Base-by-base conservation (phyloP, 2,113 vertebrate genomes). In the Leptosomus discolor region DNA sequence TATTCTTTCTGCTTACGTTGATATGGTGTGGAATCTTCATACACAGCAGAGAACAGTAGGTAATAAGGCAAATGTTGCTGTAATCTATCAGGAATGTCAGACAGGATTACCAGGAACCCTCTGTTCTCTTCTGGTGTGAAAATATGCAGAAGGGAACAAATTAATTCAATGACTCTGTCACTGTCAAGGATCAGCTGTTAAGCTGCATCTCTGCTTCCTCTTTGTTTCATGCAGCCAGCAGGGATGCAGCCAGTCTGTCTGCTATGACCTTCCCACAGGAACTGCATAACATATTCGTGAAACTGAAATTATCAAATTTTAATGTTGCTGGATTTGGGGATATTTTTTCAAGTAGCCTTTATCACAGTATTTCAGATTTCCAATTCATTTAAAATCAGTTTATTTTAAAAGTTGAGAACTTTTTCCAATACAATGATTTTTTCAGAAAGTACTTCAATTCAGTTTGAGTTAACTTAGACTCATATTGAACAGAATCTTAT, bases 61-160 rank as follows among this genome's bases (percentile, higher is more conserved):
- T 73, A 82, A 50, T 64, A 79, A 64, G 8, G 26, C 57, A 90
- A 84, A 84, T 50, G 50, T 80, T 90, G 54, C 60, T 69, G n/a
- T 70, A 94, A 91, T 92, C 32, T 12, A 82, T 92, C 46, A 82
- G 81, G 32, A 96, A 91, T 61, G 45, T 92, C 85, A 90, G 15
- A 45, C n/a, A 45, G 74, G 77, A 93, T 93, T 95, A 83, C 29
- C 12, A 58, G 70, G 65, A 96, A 50, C 57, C 32, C 54, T 94
- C 45, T 85, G 71, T 61, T 96, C 85, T 82, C 69, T 76, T 82
- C 63, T 85, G 11, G 24, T 92, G 32, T 80, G 73, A 95, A 97
- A 96, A 90, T 61, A 90, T 30, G 70, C 74, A 71, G 70, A 96
- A 89, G 32, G 53, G 51, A 91, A 82, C 36, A 79, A 96, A 96